Percentiles rank a stretch among this genome's conserved stretches.
These are phyloP conservation scores for Percopsis omiscomaycus DNA, from an alignment of 2,797 vertebrate species.

Conservation along the genomic window DNA sequence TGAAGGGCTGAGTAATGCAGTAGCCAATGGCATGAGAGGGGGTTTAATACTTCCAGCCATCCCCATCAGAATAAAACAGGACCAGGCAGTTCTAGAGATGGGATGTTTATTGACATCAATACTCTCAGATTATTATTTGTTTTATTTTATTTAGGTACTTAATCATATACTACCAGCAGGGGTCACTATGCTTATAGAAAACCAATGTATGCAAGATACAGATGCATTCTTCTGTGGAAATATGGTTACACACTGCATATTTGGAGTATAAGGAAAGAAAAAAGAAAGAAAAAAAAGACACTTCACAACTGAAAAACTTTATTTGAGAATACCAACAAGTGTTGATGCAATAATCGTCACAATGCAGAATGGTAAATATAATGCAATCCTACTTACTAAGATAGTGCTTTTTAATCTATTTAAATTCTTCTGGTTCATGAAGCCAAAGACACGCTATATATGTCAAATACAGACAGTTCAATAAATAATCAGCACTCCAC, in stretches of 20 bases:
- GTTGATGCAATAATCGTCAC: constrained; percentile 79
- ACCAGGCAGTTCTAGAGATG: too few species aligned
- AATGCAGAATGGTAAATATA: constrained; percentile 77
- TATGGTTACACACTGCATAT: background rate
- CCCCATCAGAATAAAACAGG: too few species aligned
- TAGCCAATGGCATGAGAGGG: too few species aligned
- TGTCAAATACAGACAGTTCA: constrained; percentile 73
- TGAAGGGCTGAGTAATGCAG: too few species aligned
- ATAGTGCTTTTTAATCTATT: constrained; percentile 72
- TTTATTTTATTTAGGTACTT: too few species aligned
- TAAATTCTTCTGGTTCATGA: constrained; percentile 65
- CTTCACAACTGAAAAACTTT: constrained; percentile 83
- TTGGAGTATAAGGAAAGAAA: constrained; percentile 2
- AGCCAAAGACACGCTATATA: constrained; percentile 76
- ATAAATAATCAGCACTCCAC: constrained; percentile 83
- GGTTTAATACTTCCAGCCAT: too few species aligned
- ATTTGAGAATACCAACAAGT: constrained; percentile 79
- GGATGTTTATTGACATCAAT: too few species aligned
- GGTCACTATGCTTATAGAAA: too few species aligned
- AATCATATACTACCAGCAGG: too few species aligned
- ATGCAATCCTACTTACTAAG: constrained; percentile 76
- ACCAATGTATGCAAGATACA: too few species aligned
- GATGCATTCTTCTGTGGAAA: background rate
- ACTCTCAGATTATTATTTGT: too few species aligned
- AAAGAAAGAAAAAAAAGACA: constrained; percentile 56